Evolutionary conservation across 2,888 invertebrate species (phyloP), one percentile per base, ranked within the genome.

Genomic region (Andrena praecox): DNA sequence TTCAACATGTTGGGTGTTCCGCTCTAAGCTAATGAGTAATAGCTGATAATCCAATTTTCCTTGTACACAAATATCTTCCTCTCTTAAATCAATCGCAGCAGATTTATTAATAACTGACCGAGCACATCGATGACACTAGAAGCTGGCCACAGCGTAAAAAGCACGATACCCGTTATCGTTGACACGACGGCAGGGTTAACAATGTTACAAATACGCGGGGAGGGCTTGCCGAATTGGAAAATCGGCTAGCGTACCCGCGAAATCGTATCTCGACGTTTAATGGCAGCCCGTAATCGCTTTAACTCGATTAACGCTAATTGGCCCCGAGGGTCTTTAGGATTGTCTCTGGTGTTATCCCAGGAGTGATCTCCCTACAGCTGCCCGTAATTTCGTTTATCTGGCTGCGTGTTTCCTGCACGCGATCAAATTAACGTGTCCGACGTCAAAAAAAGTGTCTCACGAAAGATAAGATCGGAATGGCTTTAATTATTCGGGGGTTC

Each of bases 301-400:
- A 70, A 50, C 59, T 59, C 27, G 20, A 52, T 79, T 59, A 69
- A 31, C 35, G 48, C 10, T 80, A 77, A 80, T 80, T 80, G 33
- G 8, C 8, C 27, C 20, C 2, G 35, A 78, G 52, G 20, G 20
- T 54, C 66, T 7, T 62, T 31, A 12, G 24, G 54, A 29, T 48
- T 54, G 75, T 50, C 35, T 60, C 27, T 69, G n/a, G 16, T 16
- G 1, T 59, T 63, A 48, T 33, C 10, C 35, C 7, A 16, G 8
- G 7, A 27, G 2, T 2, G 16, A 68, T 69, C 27, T 68, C 8
- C n/a, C 16, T 56, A 3, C 0, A n/a, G 24, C 60, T 64, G 52
- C 1, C 6, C 10, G 2, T 35, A 42, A 60, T 66, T 42, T 60
- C 31, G n/a, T 62, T 66, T 60, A 42, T 66, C 64, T 12, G 24